Evolutionary conservation across 2,888 invertebrate species (phyloP).

Genomic region (Agrotis segetum): DNA sequence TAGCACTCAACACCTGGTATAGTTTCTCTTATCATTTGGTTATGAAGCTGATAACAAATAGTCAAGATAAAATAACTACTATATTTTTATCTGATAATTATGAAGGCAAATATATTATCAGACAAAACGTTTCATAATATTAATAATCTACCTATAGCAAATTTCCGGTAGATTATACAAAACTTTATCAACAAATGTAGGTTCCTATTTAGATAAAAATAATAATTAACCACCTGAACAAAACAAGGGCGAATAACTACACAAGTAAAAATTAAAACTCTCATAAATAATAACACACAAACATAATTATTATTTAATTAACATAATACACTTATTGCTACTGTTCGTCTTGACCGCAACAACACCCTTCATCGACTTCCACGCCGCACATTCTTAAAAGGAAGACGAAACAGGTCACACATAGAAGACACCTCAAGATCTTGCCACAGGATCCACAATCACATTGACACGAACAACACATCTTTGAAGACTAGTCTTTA

Average conservation of each 20-base stretch:
- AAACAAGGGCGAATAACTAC: background rate
- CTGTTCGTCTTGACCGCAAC: constrained; percentile 66
- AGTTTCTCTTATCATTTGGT: background rate
- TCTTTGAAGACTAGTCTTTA: constrained; percentile 53
- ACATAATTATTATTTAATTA: constrained; percentile 27
- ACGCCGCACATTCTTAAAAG: constrained; percentile 82
- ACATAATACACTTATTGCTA: constrained; percentile 14
- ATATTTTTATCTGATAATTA: constrained; percentile 17
- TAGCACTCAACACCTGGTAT: background rate
- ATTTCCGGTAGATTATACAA: background rate
- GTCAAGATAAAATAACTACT: background rate
- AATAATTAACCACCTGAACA: background rate
- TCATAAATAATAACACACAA: constrained; percentile 6
- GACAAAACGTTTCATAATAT: constrained; percentile 7
- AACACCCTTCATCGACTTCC: constrained; percentile 80
- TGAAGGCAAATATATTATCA: constrained; percentile 14
- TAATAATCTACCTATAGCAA: background rate
- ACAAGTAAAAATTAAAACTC: constrained; percentile 37
- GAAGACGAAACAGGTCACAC: constrained; percentile 80
- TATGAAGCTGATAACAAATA: constrained; percentile 24
- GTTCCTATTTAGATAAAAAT: background rate
- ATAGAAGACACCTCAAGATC: constrained; percentile 80
- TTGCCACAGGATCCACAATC: constrained; percentile 80
- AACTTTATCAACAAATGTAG: background rate
- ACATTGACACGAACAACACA: constrained; percentile 82